Evolutionary conservation across 2,888 invertebrate genomes (phyloP).

Genomic region (Oligia latruncula): DNA sequence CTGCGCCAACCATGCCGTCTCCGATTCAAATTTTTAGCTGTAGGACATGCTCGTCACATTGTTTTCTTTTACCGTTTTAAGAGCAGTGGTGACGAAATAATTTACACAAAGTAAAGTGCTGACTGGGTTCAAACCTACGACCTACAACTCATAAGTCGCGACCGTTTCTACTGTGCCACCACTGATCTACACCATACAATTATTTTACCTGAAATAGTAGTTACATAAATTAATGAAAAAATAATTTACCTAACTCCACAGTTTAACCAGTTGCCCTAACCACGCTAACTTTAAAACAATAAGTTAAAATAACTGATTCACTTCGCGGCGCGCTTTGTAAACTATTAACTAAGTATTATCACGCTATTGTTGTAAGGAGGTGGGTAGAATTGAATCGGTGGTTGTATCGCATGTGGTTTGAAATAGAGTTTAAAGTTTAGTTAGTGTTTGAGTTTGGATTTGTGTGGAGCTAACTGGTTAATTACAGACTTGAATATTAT

Average conservation of each 20-base stretch:
- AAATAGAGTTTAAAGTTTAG: conserved; percentile 20
- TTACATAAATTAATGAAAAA: no score
- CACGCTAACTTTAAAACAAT: conserved; percentile 52
- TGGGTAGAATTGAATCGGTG: conserved; percentile 31
- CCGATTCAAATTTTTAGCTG: no score
- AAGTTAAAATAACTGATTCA: conserved; percentile 57
- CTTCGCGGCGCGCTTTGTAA: conserved; percentile 22
- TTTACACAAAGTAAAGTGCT: no score
- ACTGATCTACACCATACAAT: no score
- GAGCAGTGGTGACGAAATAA: no score
- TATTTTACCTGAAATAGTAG: no score
- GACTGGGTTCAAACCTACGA: no score
- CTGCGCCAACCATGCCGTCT: no score
- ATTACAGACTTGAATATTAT: neutral
- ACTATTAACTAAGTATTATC: conserved; percentile 60
- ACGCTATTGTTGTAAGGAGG: conserved; percentile 42
- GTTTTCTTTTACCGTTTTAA: no score
- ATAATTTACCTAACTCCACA: conserved; percentile 4
- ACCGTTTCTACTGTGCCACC: no score
- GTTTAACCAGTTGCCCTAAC: neutral
- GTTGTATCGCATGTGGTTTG: conserved; percentile 12
- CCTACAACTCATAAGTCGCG: no score
- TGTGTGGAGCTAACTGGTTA: neutral
- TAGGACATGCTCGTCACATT: no score
- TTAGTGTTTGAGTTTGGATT: neutral